Conservation (phyloP, 2,797 vertebrate genomes). For the Lepidocolaptes lacrymiger region DNA sequence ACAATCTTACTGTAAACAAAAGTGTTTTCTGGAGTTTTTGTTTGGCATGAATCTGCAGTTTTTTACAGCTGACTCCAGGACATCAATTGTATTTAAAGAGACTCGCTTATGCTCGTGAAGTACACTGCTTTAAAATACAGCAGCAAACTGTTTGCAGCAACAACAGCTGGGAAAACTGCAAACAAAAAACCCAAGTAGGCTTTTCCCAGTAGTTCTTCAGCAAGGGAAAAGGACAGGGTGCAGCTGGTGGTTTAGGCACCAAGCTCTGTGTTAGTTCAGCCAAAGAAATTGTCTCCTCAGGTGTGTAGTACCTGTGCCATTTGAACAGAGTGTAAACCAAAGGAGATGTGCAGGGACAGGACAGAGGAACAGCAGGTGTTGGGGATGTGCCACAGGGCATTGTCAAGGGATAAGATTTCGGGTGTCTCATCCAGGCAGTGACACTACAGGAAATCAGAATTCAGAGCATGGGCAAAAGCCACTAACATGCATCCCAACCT, state of each 20-base stretch:
- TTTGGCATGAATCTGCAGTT: neutral
- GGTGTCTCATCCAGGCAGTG: neutral
- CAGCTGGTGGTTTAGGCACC: neutral
- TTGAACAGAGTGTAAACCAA: accelerated
- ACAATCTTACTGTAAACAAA: neutral
- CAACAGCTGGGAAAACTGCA: neutral
- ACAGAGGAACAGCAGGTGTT: neutral
- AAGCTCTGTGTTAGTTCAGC: neutral
- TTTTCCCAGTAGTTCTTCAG: neutral
- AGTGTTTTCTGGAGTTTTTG: neutral
- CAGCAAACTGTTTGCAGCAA: neutral
- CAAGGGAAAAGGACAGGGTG: neutral
- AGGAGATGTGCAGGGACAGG: neutral
- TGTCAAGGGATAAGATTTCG: accelerated
- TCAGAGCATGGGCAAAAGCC: neutral
- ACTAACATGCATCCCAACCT: neutral
- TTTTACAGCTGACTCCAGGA: neutral
- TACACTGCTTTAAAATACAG: neutral
- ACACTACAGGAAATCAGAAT: neutral
- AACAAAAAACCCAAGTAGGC: neutral
- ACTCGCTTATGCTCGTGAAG: accelerated
- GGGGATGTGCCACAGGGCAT: neutral
- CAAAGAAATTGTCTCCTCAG: neutral
- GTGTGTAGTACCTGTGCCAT: neutral
- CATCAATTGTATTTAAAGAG: neutral